Percentiles rank a stretch among this genome's conserved stretches.
Evolutionary conservation across 2,888 invertebrate genomes (phyloP).

Genomic region (Eilema caniola): DNA sequence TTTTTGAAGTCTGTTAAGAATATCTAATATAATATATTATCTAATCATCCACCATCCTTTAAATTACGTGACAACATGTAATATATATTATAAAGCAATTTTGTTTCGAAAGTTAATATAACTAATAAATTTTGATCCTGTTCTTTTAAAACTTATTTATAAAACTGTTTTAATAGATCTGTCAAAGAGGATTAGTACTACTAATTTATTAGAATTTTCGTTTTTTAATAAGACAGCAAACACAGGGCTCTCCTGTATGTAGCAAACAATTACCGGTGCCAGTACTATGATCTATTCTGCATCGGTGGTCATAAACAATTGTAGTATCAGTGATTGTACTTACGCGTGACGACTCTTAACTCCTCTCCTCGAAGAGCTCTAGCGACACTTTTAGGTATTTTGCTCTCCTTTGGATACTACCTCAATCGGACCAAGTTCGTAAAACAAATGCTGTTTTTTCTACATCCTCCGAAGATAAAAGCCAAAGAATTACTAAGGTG

Average conservation of each 20-base stretch:
- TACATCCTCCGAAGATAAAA: background rate
- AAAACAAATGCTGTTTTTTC: background rate
- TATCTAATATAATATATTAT: background rate
- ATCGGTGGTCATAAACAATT: background rate
- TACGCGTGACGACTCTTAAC: background rate
- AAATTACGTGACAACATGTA: conserved; percentile 59
- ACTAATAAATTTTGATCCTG: conserved; percentile 33
- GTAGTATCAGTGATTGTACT: background rate
- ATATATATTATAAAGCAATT: conserved; percentile 40
- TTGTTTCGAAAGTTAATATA: conserved; percentile 49
- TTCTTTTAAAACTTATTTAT: conserved; percentile 14
- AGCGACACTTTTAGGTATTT: too few relatives aligned
- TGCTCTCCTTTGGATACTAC: too few relatives aligned
- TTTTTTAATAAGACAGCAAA: background rate
- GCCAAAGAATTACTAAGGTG: background rate
- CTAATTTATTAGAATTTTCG: background rate
- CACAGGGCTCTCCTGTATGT: background rate
- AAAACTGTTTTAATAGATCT: conserved; percentile 38
- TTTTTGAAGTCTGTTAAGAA: too few relatives aligned
- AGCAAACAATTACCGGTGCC: background rate
- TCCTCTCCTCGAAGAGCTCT: background rate
- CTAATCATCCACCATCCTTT: conserved; percentile 6
- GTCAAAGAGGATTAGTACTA: conserved; percentile 33
- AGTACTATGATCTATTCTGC: background rate
- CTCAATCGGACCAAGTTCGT: background rate